Evolutionary conservation across 2,888 invertebrate species (phyloP), one percentile per base, ranked within the genome.

Genomic region (Meghimatium bilineatum): DNA sequence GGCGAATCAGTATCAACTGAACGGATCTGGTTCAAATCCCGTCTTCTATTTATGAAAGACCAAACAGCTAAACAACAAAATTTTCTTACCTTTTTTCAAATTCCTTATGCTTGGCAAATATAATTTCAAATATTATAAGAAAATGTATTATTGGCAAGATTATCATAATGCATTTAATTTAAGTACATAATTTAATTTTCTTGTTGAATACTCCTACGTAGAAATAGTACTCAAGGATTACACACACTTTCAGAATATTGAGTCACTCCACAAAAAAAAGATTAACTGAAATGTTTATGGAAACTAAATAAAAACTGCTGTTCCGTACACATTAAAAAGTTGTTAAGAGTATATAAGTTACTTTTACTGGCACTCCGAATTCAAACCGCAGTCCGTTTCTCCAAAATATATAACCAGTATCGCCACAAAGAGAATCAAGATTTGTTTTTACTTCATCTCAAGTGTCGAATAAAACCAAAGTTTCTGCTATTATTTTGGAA

Each of bases 401-500:
- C 52, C 10, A 49, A 49, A 75, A 75, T 75, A 49, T 75, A 75
- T 75, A 75, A 49, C 49, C 52, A 49, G 12, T 49, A 52, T 52
- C 75, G 44, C n/a, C 52, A 52, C 75, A 52, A 75, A 52, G 75
- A 56, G 44, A 75, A 75, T 32, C 52, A 12, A 52, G 75, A 52
- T 23, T 26, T 29, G 75, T 23, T 75, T 75, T 32, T 32, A 32
- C 56, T 6, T 12, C 75, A n/a, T 52, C 75, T 75, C 75, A 75
- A 52, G 49, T 75, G 75, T 75, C 75, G 12, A 52, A 49, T 49
- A 32, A 3, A 52, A 32, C 29, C 49, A 8, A 75, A 52, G 29
- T 29, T 52, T 75, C 52, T 52, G 14, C 75, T 29, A 52, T 49
- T 75, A 74, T 52, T 75, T 72, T 26, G 49, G 52, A 75, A 29